Evolutionary conservation across 2,888 invertebrate species (phyloP).

Genomic region (Diaphora mendica): DNA sequence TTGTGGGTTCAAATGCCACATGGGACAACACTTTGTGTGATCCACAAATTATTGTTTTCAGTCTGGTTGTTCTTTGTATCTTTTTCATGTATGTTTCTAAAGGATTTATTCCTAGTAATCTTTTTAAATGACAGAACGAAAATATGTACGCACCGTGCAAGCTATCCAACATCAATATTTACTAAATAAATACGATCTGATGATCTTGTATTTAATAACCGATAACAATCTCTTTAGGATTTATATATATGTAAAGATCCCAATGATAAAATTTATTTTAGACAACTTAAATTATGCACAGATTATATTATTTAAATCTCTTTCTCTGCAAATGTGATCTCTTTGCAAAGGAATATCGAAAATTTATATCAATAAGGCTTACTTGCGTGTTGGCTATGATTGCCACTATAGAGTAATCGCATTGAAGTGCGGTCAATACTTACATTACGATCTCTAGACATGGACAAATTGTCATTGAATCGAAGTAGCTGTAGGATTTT

Average conservation of each 20-base stretch:
- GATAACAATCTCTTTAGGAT: background rate
- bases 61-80: no score
- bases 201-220: slow-evolving; percentile 2
- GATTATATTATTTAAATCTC: slow-evolving; percentile 46
- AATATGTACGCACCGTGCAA: background rate
- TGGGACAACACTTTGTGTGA: no score
- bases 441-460: slow-evolving; percentile 41
- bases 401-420: slow-evolving; percentile 48
- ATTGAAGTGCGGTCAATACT: slow-evolving; percentile 44
- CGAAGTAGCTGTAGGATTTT: background rate
- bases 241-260: background rate
- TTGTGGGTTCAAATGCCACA: no score
- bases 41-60: no score
- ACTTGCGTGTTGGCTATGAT: slow-evolving; percentile 48
- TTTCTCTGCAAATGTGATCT: slow-evolving; percentile 47
- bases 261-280: slow-evolving; percentile 14
- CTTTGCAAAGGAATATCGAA: slow-evolving; percentile 48
- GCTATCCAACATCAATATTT: background rate
- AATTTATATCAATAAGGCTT: slow-evolving; percentile 49
- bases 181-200: background rate
- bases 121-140: no score
- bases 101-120: no score
- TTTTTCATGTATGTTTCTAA: no score
- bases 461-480: slow-evolving; percentile 32
- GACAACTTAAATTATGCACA: slow-evolving; percentile 31